Evolutionary conservation across 2,888 invertebrate species (phyloP), one percentile per base, ranked within the genome.

Genomic region (Diploptera punctata): DNA sequence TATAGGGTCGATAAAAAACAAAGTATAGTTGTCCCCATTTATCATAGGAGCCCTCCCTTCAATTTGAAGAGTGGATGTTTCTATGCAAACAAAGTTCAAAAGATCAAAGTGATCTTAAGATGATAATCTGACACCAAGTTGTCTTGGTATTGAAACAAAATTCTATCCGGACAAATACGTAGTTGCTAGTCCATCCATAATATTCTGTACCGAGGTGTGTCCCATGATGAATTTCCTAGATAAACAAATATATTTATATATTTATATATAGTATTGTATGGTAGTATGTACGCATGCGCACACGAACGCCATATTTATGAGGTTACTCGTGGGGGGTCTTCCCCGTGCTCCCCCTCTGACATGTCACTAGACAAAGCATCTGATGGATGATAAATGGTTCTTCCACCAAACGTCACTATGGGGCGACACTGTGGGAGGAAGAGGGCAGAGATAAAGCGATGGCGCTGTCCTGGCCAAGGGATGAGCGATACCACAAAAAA

Each of bases 301-400:
- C 71, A 67, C 65, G 65, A 49, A 62, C 71, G 71, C 71, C 71
- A 71, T 70, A 70, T 70, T 70, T 52, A 52, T 71, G 62, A 69
- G 44, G 69, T 69, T 57, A 57, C 69, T 69, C 60, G 69, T 57
- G 69, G 69, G 68, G 68, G 68, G 52, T 54, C 52, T 49, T 33
- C 52, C 54, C 65, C 29, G 44, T 47, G 18, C 57, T 57, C 57
- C 57, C 29, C 57, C 24, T 29, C 65, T 65, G 65, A 65, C 65
- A 65, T 65, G 65, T 65, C 65, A 65, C 43, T 57, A 71, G 71
- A 71, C 71, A 71, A 71, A 71, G 71, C 67, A 31, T 67, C 80
- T 81, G 81, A 81, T 80, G 80, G 81, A 81, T 81, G 81, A 83
- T 81, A 82, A 74, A 74, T 75, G 72, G 72, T 65, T 65, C 75